Conservation (phyloP, 2,113 vertebrate species). For the Pseudorhombus dupliciocellatus region DNA sequence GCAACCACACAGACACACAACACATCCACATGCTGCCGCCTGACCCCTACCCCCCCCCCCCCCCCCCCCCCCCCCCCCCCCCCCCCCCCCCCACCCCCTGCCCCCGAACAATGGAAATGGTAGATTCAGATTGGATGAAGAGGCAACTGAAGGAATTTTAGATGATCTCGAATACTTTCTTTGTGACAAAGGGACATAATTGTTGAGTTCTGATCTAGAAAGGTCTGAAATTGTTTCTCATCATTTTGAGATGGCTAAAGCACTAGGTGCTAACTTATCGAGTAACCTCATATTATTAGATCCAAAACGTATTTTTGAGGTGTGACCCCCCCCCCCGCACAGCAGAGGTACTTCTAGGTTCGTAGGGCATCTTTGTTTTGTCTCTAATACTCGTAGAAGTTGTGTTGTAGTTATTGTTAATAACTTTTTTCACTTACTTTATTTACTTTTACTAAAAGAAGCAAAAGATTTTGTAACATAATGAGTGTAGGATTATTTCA, state of each 20-base stretch:
- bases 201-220: conserved; percentile 63
- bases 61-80: conserved; percentile 21
- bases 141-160: conserved; percentile 35
- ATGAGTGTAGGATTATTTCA: conserved; percentile 24
- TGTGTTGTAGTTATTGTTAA: conserved; percentile 81
- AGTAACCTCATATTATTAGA: conserved; percentile 44
- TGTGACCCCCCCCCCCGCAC: conserved; percentile 29
- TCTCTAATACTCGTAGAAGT: conserved; percentile 63
- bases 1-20: conserved; percentile 21
- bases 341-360: conserved; percentile 44
- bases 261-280: conserved; percentile 55
- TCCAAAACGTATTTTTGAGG: conserved; percentile 31
- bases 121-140: conserved; percentile 26
- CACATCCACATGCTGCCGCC: conserved; percentile 38
- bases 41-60: conserved; percentile 29
- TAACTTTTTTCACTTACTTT: conserved; percentile 44
- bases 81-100: conserved; percentile 20
- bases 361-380: conserved; percentile 47
- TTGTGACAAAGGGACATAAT: conserved; percentile 49
- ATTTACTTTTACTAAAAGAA: conserved; percentile 60
- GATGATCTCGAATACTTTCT: conserved; percentile 48
- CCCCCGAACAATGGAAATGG: conserved; percentile 30
- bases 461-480: conserved; percentile 42
- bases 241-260: conserved; percentile 64
- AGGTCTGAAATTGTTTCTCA: conserved; percentile 64